A percentile compares a stretch with the other conserved stretches of the same genome.
phyloP scores from a whole-genome alignment of 2,113 vertebrate species.

The Propithecus coquereli region DNA sequence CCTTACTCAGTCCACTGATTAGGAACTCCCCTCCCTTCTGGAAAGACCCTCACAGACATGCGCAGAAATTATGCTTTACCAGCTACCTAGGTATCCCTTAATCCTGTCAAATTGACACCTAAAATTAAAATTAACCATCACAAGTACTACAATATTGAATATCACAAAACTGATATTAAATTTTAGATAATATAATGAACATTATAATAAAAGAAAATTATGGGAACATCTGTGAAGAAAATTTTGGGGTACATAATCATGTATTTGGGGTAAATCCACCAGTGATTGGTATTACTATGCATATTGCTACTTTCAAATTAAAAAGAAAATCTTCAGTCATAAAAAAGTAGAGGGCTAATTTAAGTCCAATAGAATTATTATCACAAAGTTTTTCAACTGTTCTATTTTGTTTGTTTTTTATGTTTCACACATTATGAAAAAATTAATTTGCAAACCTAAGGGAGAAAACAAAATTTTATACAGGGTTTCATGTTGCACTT shows the following conservation, averaged over 20 bases:
- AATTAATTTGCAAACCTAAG: not conserved
- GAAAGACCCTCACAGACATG: not conserved
- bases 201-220: not conserved
- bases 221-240: not conserved
- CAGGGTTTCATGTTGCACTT: not conserved
- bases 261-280: not conserved
- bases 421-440: not conserved
- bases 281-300: not conserved
- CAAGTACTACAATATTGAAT: not conserved
- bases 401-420: not conserved
- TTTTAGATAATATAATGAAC: not conserved
- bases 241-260: not conserved
- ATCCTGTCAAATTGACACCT: not conserved
- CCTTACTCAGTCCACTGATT: not conserved
- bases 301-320: not conserved
- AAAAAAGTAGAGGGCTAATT: not conserved
- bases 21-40: not conserved
- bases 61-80: not conserved
- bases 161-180: not conserved
- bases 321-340: not conserved
- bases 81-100: not conserved
- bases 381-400: not conserved
- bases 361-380: not conserved
- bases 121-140: not conserved
- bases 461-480: not conserved